Conservation (phyloP, 1,140 invertebrate species). For the Carposina sasakii region DNA sequence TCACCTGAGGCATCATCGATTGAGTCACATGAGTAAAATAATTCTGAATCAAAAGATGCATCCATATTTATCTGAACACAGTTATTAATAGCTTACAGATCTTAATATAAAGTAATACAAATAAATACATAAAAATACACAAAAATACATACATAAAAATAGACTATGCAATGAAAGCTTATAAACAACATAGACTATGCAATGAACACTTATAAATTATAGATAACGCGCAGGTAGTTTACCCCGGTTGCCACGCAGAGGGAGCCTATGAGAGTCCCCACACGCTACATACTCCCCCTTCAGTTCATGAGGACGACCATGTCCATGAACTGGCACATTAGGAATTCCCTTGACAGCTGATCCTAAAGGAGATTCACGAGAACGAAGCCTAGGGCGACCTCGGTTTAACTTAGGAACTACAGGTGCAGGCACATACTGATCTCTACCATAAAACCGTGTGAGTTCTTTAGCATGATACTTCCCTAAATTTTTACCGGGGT, state of each 20-base stretch:
- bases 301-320: constrained; percentile 1
- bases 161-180: too few relatives aligned
- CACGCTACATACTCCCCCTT: background rate
- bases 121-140: too few relatives aligned
- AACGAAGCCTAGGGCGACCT: constrained; percentile 1
- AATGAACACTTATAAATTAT: too few relatives aligned
- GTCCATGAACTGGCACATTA: constrained; percentile 1
- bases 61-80: too few relatives aligned
- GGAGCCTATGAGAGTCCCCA: background rate
- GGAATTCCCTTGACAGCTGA: background rate
- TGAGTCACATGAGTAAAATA: too few relatives aligned
- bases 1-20: too few relatives aligned
- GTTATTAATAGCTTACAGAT: too few relatives aligned
- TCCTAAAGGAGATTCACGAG: background rate
- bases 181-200: too few relatives aligned
- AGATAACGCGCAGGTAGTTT: background rate
- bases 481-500: constrained; percentile 1
- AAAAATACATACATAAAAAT: too few relatives aligned
- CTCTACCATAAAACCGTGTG: background rate
- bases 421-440: background rate
- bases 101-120: too few relatives aligned
- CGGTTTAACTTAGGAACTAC: background rate
- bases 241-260: background rate
- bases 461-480: constrained; percentile 2
- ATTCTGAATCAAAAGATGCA: too few relatives aligned